Evolutionary conservation across 2,113 vertebrate species (phyloP).

Genomic region (Grus americana): DNA sequence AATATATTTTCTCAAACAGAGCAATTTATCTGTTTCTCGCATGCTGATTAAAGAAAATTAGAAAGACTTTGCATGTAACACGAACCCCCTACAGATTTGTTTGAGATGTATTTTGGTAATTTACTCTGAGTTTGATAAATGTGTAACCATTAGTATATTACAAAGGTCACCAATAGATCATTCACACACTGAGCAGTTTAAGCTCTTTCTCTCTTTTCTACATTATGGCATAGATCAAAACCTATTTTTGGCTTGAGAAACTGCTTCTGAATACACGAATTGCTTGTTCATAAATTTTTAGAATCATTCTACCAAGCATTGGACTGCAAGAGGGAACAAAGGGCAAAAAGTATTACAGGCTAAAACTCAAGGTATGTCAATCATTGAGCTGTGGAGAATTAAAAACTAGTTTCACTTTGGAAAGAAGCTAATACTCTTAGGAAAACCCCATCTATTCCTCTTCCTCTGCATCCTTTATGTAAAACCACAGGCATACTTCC

Average conservation of each 20-base stretch:
- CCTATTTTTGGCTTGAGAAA: background rate
- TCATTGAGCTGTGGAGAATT: background rate
- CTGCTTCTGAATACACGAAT: background rate
- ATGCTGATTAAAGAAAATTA: background rate
- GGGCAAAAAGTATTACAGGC: background rate
- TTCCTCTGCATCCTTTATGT: background rate
- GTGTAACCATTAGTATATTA: background rate
- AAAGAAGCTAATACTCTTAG: background rate
- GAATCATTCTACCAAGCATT: background rate
- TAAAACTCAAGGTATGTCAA: background rate
- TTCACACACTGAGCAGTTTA: background rate
- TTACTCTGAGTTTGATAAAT: background rate
- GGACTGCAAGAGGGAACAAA: background rate
- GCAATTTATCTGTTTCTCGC: background rate
- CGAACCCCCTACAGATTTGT: background rate
- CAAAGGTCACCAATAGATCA: background rate
- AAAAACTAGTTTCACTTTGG: background rate
- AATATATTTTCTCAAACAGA: background rate
- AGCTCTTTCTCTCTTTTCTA: background rate
- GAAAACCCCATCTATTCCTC: background rate
- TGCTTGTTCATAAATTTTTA: accelerated
- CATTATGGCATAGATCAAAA: background rate
- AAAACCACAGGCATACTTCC: background rate
- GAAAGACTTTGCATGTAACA: background rate
- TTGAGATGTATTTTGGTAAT: background rate